Evolutionary conservation across 2,888 invertebrate genomes (phyloP).

Genomic region (Athalia rosae): DNA sequence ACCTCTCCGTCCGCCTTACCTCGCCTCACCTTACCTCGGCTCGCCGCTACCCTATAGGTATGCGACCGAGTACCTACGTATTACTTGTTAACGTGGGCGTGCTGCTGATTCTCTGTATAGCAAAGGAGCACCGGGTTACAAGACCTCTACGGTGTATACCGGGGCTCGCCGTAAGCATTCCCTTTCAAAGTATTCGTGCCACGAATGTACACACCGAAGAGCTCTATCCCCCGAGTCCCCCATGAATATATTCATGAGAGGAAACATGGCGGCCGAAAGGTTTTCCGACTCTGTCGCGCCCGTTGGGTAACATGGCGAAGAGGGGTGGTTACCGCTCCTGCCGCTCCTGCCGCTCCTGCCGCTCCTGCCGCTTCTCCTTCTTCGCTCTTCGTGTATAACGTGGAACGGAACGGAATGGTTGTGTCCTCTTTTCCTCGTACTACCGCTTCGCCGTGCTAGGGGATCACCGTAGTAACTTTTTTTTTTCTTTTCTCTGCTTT

Average conservation of each 20-base stretch:
- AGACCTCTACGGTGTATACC: slow-evolving; percentile 10
- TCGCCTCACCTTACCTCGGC: too few relatives aligned
- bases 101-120: background rate
- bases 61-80: background rate
- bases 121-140: background rate
- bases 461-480: slow-evolving; percentile 34
- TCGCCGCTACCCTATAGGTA: too few relatives aligned
- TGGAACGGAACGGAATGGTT: slow-evolving; percentile 7
- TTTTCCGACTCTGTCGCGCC: slow-evolving; percentile 30
- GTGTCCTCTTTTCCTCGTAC: slow-evolving; percentile 13
- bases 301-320: background rate
- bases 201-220: slow-evolving; percentile 43
- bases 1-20: too few relatives aligned
- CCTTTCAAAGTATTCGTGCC: background rate
- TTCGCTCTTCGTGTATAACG: slow-evolving; percentile 6
- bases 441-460: background rate
- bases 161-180: slow-evolving; percentile 8
- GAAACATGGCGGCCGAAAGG: slow-evolving; percentile 56
- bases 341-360: slow-evolving; percentile 19
- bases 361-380: slow-evolving; percentile 28
- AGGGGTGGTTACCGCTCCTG: slow-evolving; percentile 21
- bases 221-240: slow-evolving; percentile 30
- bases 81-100: slow-evolving; percentile 39
- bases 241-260: slow-evolving; percentile 63
- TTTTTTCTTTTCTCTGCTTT: slow-evolving; percentile 33